These are phyloP conservation scores for Dendronephthya gigantea DNA, from an alignment of 64 coral and sea anemone genomes.

Conservation along the genomic window DNA sequence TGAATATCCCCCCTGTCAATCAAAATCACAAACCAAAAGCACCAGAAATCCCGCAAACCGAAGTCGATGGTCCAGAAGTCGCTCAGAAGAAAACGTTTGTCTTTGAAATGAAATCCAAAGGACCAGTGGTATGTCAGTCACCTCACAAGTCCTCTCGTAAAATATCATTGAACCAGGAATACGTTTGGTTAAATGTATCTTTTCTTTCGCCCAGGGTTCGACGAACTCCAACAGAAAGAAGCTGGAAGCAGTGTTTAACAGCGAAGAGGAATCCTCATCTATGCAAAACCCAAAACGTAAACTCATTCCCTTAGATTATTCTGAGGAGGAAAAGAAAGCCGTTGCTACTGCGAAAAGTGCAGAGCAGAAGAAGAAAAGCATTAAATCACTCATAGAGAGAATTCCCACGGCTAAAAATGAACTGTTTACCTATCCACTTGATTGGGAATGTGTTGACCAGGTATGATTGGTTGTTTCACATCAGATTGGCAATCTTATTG, in stretches of 20 bases:
- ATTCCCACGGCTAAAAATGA: conserved; percentile 99
- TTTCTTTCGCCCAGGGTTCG: background rate
- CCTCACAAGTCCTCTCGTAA: too few relatives aligned
- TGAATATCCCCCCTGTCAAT: background rate
- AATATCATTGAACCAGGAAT: too few relatives aligned
- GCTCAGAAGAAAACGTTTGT: conserved; percentile 79
- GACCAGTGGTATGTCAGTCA: conserved; percentile 65
- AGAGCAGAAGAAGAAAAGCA: conserved; percentile 96
- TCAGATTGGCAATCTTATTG: too few relatives aligned
- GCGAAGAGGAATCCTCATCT: conserved; percentile 54
- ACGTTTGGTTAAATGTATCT: too few relatives aligned
- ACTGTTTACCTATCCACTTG: conserved; percentile 95
- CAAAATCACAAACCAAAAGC: conserved; percentile 20
- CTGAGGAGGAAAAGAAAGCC: conserved; percentile 55
- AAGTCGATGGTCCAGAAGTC: conserved; percentile 21
- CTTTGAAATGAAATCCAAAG: conserved; percentile 89
- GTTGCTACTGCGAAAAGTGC: conserved; percentile 47
- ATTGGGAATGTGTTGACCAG: conserved; percentile 92
- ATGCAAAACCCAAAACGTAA: conserved; percentile 38
- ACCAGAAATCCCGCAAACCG: background rate
- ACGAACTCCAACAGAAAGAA: conserved; percentile 63
- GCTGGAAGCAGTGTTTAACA: conserved; percentile 74
- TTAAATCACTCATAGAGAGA: conserved; percentile 97
- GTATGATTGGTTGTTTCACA: conserved; percentile 24
- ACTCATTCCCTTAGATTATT: conserved; percentile 77